A percentile compares a stretch with the other conserved stretches of the same genome.
These are phyloP conservation scores for Phalera bucephala DNA, from an alignment of 2,888 invertebrate genomes.

Conservation along the genomic window DNA sequence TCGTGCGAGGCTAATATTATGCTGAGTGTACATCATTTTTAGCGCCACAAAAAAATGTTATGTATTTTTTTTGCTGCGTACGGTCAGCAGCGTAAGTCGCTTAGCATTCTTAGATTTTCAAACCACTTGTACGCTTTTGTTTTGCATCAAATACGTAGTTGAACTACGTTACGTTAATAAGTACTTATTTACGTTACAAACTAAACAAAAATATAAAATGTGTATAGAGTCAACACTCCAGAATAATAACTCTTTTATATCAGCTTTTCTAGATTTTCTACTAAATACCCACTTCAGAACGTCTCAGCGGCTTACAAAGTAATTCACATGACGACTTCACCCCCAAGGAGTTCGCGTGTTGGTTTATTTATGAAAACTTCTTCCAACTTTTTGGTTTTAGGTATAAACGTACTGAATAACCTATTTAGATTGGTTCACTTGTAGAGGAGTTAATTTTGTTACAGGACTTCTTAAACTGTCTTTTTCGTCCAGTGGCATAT, in stretches of 20 bases:
- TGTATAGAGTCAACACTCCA: too few relatives aligned
- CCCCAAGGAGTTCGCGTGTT: too few relatives aligned
- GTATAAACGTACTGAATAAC: conserved; percentile 15
- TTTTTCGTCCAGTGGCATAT: too few relatives aligned
- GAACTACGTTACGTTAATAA: not conserved
- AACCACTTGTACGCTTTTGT: too few relatives aligned
- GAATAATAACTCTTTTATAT: too few relatives aligned
- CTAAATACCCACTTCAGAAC: conserved; percentile 3
- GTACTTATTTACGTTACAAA: conserved; percentile 4
- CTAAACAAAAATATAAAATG: not conserved
- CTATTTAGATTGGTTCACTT: conserved; percentile 20
- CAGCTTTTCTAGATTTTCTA: not conserved
- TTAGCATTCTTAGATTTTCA: too few relatives aligned
- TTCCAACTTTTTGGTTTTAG: conserved; percentile 15
- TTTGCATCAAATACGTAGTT: too few relatives aligned
- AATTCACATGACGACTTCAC: conserved; percentile 29
- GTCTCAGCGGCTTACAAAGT: not conserved
- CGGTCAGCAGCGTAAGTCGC: too few relatives aligned
- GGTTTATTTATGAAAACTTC: too few relatives aligned
- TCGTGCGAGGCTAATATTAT: not conserved
- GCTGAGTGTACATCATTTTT: not conserved
- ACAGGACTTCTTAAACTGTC: too few relatives aligned
- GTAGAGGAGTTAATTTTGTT: conserved; percentile 1
- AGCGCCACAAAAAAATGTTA: not conserved
- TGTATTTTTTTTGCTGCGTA: too few relatives aligned